phyloP scores from a whole-genome alignment of 2,113 vertebrate species.

The Patagioenas fasciata region DNA sequence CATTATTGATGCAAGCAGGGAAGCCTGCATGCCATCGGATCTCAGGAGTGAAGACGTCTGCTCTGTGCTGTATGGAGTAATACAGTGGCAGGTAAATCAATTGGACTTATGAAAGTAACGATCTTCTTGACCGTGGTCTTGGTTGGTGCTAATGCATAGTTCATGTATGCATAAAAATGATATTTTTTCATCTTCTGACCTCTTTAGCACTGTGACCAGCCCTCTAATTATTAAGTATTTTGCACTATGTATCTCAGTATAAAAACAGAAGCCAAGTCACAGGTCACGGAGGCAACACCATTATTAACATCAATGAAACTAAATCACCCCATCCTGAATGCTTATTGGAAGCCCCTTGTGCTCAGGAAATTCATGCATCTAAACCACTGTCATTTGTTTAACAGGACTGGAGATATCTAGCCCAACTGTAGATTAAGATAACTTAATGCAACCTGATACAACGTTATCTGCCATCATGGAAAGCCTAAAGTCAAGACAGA shows the following conservation, averaged over 20 bases:
- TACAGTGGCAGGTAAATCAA: slow-evolving; percentile 13
- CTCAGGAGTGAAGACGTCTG: background rate
- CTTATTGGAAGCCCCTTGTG: background rate
- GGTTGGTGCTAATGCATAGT: background rate
- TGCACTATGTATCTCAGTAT: slow-evolving; percentile 32
- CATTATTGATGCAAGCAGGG: background rate
- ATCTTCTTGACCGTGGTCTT: background rate
- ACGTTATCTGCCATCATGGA: background rate
- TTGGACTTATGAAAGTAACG: background rate
- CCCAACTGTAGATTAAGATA: background rate
- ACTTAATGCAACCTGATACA: background rate
- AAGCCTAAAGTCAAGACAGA: background rate
- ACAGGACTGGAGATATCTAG: background rate
- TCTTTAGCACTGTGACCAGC: slow-evolving; percentile 28
- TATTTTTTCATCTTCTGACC: slow-evolving; percentile 47
- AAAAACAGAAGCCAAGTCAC: slow-evolving; percentile 60
- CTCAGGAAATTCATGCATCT: background rate
- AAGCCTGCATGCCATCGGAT: background rate
- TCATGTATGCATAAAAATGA: slow-evolving; percentile 5
- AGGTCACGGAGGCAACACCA: slow-evolving; percentile 28
- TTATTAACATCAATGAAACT: slow-evolving; percentile 59
- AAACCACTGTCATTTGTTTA: background rate
- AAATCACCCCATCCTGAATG: background rate
- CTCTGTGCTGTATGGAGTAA: background rate
- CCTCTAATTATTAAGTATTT: slow-evolving; percentile 65